Base-by-base conservation (phyloP, 2,888 invertebrate species). In the Stenotaenia linearis region DNA sequence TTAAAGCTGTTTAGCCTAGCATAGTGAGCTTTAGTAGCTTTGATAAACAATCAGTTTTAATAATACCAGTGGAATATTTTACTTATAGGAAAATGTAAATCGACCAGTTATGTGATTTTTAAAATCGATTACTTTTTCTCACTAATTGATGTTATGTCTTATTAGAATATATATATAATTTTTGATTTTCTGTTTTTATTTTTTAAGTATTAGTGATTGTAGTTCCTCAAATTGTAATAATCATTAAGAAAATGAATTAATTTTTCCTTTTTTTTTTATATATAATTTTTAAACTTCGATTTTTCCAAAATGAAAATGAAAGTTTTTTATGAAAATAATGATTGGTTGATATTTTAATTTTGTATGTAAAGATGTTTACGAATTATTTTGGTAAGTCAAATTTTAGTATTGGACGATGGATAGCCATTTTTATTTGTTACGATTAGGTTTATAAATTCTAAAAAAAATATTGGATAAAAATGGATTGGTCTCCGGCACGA, bases 21-120 rank as follows among this genome's bases (percentile, higher is more conserved):
- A 25, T 69, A 50, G 50, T 50, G 18, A 50, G 69, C 69, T 69
- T 69, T 69, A 69, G 69, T 69, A 69, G 69, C 69, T 69, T 69
- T 69, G 6, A 69, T 69, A 69, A n/a, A 25, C 23, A 69, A 69
- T 69, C 69, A 69, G 69, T 69, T 69, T 69, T 28, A 69, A 69
- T 50, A 69, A 69, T 28, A 28, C 69, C 69, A 69, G 25, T 69
- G 25, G 69, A 69, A 69, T 69, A 69, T 69, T 69, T 69, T 69
- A 69, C 69, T 69, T 69, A 69, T 69, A 69, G 69, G 69, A 69
- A 69, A 69, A 28, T 69, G 69, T 69, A 69, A 69, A 28, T 69
- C 69, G 69, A 69, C 69, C 69, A 69, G 69, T 69, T 69, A 69
- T 28, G 69, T 69, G 28, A 69, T 23, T 69, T 69, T 69, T 69